Evolutionary conservation across 2,113 vertebrate species (phyloP).

Genomic region (Xyrauchen texanus): DNA sequence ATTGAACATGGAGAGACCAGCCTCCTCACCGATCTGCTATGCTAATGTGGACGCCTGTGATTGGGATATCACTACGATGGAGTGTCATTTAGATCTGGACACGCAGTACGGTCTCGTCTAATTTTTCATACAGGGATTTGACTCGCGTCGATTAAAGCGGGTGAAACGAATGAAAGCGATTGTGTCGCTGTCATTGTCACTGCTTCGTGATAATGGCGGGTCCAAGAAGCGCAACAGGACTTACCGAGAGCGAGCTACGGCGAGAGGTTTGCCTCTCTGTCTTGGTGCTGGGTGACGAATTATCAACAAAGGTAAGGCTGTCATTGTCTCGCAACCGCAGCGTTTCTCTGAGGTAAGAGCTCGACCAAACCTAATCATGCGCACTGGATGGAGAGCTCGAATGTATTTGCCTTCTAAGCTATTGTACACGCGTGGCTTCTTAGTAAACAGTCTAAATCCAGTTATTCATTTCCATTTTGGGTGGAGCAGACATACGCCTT

Average conservation of each 20-base stretch:
- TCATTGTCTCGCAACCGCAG: slow-evolving; percentile 18
- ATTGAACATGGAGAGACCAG: slow-evolving; percentile 27
- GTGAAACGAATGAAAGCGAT: slow-evolving; percentile 37
- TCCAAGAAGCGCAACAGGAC: slow-evolving; percentile 52
- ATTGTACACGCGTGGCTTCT: background rate
- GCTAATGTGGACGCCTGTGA: slow-evolving; percentile 73
- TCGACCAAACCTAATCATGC: background rate
- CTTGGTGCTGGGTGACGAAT: slow-evolving; percentile 59
- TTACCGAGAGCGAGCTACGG: slow-evolving; percentile 54
- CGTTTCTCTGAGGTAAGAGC: slow-evolving; percentile 27
- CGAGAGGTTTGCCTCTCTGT: slow-evolving; percentile 51
- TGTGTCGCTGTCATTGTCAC: slow-evolving; percentile 53
- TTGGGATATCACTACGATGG: slow-evolving; percentile 75
- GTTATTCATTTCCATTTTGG: slow-evolving; percentile 16
- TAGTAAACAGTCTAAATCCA: slow-evolving; percentile 1
- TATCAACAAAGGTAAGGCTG: slow-evolving; percentile 73
- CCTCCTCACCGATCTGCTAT: slow-evolving; percentile 57
- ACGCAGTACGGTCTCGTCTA: slow-evolving; percentile 64
- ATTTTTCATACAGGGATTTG: slow-evolving; percentile 79
- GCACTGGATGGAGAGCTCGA: background rate
- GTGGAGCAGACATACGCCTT: background rate
- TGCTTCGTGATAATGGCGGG: slow-evolving; percentile 53
- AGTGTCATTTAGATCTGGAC: slow-evolving; percentile 69
- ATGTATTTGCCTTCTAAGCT: background rate
- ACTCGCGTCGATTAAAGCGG: slow-evolving; percentile 63